Evolutionary conservation across 2,113 vertebrate genomes (phyloP), one percentile per base, ranked within the genome.

Genomic region (Phyllopteryx taeniolatus): DNA sequence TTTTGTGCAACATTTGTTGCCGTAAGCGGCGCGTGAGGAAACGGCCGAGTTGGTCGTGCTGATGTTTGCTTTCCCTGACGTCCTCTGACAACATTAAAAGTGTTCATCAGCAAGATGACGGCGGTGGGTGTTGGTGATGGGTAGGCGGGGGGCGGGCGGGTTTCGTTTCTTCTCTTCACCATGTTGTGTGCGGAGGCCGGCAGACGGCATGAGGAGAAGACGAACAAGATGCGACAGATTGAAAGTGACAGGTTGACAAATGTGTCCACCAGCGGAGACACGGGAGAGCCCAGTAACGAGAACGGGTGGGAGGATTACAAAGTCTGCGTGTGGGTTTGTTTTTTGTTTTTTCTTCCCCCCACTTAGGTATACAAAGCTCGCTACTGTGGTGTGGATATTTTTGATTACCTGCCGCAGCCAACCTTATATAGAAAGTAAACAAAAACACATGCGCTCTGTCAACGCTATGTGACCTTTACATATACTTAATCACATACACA

Each of bases 241-340:
- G 81, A 86, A 88, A 88, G 83, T 90, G 91, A 89, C 92, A 89
- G 85, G 79, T 84, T 92, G 92, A 92, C 86, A 92, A 93, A 94
- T 85, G 83, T 89, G 90, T 91, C 90, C 88, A 81, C 88, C 85
- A 88, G 88, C 89, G 86, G 76, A 90, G 82, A 88, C 70, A 83
- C 73, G 75, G 79, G 71, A 69, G 81, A 73, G 51, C 64, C 72
- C 77, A 76, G 75, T 77, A 70, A 72, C 15, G 22, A 54, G 64
- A 61, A 61, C 59, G 49, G 62, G 78, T 89, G 60, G 80, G 81
- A 76, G 82, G 82, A 83, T 84, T 67, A 85, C 84, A 83, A 66
- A 47, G 7, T 47, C 5, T 59, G 27, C 56, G 20, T 43, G 46
- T 31, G 8, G 35, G 12, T 61, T 31, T 43, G 9, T 14, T 35